Conservation (phyloP, 1,140 invertebrate genomes). For the Papilio glaucus region DNA sequence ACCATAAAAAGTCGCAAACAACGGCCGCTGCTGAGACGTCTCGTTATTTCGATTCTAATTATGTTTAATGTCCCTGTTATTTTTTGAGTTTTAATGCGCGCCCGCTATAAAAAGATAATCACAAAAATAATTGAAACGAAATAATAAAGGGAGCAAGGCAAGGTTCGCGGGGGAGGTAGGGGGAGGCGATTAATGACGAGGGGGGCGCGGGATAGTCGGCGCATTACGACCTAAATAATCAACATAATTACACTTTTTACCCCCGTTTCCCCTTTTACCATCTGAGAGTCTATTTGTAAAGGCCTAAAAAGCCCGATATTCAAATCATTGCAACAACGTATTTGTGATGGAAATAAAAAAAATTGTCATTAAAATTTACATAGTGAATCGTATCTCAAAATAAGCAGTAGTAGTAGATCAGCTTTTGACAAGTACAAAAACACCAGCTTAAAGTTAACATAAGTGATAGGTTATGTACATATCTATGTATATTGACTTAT, state of each 20-base stretch:
- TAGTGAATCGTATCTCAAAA: too few relatives aligned
- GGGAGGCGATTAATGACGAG: slow-evolving; percentile 73
- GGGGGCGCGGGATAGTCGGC: slow-evolving; percentile 71
- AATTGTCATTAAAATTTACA: too few relatives aligned
- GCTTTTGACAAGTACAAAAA: too few relatives aligned
- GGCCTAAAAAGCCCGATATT: slow-evolving; percentile 41
- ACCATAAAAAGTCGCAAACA: slow-evolving; percentile 62
- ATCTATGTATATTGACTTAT: too few relatives aligned
- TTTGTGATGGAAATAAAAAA: too few relatives aligned
- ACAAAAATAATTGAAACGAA: slow-evolving; percentile 84
- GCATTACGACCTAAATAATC: slow-evolving; percentile 83
- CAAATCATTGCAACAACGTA: not conserved
- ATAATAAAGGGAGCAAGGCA: slow-evolving; percentile 74
- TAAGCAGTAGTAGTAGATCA: too few relatives aligned
- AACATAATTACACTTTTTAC: slow-evolving; percentile 83
- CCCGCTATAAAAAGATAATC: slow-evolving; percentile 83
- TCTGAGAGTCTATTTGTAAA: slow-evolving; percentile 67
- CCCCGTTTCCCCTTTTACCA: slow-evolving; percentile 68
- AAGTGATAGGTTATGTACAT: too few relatives aligned
- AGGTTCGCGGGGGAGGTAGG: slow-evolving; percentile 43
- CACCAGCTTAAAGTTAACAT: too few relatives aligned
- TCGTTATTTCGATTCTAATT: slow-evolving; percentile 80
- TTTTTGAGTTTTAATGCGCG: slow-evolving; percentile 81
- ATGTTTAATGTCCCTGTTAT: slow-evolving; percentile 80
- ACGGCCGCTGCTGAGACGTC: slow-evolving; percentile 58